Percentiles rank a stretch among this genome's conserved stretches.
phyloP scores from a whole-genome alignment of 2,888 invertebrate species.

The Luffia ferchaultella region DNA sequence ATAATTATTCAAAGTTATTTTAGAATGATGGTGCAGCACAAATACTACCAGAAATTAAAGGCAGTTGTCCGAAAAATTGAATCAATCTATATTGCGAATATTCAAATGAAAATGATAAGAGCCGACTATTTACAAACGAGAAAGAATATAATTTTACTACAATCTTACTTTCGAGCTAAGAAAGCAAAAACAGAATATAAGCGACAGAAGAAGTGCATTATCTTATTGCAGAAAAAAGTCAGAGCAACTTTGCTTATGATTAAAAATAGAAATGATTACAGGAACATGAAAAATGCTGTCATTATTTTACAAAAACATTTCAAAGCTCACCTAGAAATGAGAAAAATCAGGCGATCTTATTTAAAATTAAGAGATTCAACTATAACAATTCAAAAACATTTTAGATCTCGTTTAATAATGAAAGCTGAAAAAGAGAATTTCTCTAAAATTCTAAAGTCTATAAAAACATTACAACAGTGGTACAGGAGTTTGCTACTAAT shows the following conservation, averaged over 20 bases:
- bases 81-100: conserved; percentile 27
- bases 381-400: conserved; percentile 44
- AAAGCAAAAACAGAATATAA: conserved; percentile 32
- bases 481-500: conserved; percentile 30
- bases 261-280: conserved; percentile 25
- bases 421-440: conserved; percentile 30
- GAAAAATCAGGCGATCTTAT: conserved; percentile 34
- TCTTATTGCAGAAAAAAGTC: conserved; percentile 45
- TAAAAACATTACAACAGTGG: conserved; percentile 40
- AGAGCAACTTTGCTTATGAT: conserved; percentile 35
- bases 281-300: conserved; percentile 21
- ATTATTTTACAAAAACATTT: conserved; percentile 37
- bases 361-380: conserved; percentile 31
- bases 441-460: conserved; percentile 27
- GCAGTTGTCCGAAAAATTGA: conserved; percentile 29
- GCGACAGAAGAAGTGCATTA: conserved; percentile 32
- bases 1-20: conserved; percentile 35
- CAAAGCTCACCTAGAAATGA: conserved; percentile 36
- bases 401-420: conserved; percentile 26
- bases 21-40: conserved; percentile 24
- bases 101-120: conserved; percentile 25
- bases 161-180: conserved; percentile 16
- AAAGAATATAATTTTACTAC: neutral
- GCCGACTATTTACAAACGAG: conserved; percentile 16
- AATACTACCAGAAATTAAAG: neutral